These are phyloP conservation scores for Saturnia japonica DNA, from an alignment of 2,888 invertebrate species.

Conservation along the genomic window DNA sequence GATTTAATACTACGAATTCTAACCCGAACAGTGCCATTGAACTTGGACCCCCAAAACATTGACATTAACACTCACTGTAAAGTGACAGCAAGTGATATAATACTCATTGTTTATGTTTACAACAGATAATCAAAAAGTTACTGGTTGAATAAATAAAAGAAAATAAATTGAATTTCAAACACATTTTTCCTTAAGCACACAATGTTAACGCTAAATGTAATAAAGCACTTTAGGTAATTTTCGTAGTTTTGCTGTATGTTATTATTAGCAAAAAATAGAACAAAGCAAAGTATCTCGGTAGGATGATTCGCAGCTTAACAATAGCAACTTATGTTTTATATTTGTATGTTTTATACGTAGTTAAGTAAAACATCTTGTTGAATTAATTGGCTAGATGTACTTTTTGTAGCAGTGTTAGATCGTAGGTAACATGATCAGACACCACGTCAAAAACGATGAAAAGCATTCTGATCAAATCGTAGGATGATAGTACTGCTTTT, in stretches of 20 bases:
- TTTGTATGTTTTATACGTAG: not conserved
- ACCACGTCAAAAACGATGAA: no score
- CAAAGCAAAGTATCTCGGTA: not conserved
- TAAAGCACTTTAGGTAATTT: not conserved
- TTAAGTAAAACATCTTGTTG: not conserved
- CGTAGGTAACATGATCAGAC: no score
- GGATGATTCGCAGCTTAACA: not conserved
- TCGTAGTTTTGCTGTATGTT: not conserved
- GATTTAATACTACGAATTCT: no score
- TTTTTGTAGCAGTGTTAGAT: no score
- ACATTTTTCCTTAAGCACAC: not conserved
- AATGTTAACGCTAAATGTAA: not conserved
- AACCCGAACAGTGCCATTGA: no score
- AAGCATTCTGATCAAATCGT: no score
- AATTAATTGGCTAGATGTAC: not conserved
- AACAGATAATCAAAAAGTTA: no score
- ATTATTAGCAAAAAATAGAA: not conserved
- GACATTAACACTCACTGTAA: no score
- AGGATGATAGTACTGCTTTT: no score
- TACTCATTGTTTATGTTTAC: no score
- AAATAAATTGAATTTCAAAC: not conserved
- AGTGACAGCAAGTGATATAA: no score
- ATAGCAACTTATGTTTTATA: not conserved
- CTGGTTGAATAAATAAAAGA: not conserved
- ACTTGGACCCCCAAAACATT: no score